phyloP scores from a whole-genome alignment of 2,797 vertebrate genomes.

The Jordanella pulchra region DNA sequence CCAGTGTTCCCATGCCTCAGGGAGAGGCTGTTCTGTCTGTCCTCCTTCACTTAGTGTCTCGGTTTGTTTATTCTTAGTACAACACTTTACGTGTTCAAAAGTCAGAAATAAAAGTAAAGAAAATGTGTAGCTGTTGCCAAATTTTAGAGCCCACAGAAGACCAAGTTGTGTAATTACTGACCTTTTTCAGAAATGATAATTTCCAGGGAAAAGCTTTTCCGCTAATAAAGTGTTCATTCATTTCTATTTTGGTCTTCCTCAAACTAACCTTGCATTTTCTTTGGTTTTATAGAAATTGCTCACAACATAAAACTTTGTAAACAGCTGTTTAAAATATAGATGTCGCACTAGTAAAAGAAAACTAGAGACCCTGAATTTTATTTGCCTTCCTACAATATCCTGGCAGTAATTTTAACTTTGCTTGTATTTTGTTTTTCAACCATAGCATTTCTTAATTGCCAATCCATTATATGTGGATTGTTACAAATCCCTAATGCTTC shows the following conservation, averaged over 20 bases:
- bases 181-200: neutral
- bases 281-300: neutral
- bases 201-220: neutral
- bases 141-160: neutral
- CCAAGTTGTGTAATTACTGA: neutral
- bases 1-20: constrained; percentile 34
- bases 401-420: neutral
- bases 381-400: neutral
- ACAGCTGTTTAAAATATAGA: neutral
- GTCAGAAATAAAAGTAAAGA: constrained; percentile 3
- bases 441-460: neutral
- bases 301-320: neutral
- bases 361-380: neutral
- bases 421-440: neutral
- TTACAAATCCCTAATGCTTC: neutral
- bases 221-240: neutral
- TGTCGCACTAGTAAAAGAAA: neutral
- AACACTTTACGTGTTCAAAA: neutral
- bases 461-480: neutral
- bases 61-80: constrained; percentile 26
- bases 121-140: neutral
- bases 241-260: neutral
- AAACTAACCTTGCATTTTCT: neutral
- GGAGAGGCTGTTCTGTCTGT: constrained; percentile 19
- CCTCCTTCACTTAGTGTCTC: constrained; percentile 8